Conservation (phyloP, 2,797 vertebrate species). For the Acrocephalus scirpaceus region DNA sequence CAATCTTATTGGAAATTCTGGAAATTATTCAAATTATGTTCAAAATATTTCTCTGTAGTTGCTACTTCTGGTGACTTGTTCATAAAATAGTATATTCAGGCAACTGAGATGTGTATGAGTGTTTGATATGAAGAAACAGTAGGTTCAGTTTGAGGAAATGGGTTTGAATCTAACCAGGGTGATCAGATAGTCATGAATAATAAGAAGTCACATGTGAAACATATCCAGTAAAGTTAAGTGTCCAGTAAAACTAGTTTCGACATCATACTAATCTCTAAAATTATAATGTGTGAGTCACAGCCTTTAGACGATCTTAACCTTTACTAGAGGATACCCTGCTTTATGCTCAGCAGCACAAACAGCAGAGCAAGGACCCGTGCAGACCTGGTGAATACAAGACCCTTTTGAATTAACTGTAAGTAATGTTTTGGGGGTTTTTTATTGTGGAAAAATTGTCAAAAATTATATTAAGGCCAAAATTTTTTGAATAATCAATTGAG, state of each 20-base stretch:
- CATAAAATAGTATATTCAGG: not conserved
- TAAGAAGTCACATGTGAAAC: constrained; percentile 53
- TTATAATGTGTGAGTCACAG: constrained; percentile 65
- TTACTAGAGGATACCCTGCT: constrained; percentile 63
- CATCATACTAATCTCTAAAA: constrained; percentile 66
- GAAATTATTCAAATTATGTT: not conserved
- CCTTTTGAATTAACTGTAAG: constrained; percentile 42
- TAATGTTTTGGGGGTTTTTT: not conserved
- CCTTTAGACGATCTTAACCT: constrained; percentile 59
- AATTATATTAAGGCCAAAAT: not conserved
- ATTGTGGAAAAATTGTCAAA: not conserved
- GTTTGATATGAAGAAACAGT: not conserved
- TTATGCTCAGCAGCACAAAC: constrained; percentile 52
- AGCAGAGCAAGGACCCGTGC: constrained; percentile 43
- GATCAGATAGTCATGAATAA: constrained; percentile 31
- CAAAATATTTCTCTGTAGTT: not conserved
- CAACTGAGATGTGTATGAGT: not conserved
- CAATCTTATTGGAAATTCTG: not conserved
- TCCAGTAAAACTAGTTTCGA: constrained; percentile 71
- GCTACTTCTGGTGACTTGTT: not conserved
- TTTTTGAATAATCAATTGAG: not conserved
- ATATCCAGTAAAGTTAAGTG: constrained; percentile 63
- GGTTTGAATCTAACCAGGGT: not conserved
- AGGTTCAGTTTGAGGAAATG: not conserved
- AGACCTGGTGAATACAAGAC: constrained; percentile 29